phyloP scores from a whole-genome alignment of 1,140 invertebrate species.

The Leptinotarsa lineolata region DNA sequence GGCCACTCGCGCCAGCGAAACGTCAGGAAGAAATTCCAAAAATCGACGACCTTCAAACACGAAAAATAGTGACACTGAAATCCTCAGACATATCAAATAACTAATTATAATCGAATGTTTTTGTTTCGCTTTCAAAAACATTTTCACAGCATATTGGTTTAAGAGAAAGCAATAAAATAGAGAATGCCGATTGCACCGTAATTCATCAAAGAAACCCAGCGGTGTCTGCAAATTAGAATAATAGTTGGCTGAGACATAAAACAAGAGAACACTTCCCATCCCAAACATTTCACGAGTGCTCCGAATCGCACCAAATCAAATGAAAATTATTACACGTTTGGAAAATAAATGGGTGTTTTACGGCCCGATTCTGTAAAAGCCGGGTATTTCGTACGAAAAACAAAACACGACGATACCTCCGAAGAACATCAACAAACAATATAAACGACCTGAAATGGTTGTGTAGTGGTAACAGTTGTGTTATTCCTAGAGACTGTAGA shows the following conservation, averaged over 20 bases:
- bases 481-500: constrained; percentile 42
- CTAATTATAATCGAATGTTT: no score
- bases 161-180: neutral
- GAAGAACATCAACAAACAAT: constrained; percentile 37
- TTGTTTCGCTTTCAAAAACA: no score
- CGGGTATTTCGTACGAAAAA: constrained; percentile 27
- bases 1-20: no score
- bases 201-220: no score
- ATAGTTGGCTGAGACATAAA: neutral
- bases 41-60: no score
- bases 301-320: constrained; percentile 11
- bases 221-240: neutral
- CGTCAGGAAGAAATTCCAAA: no score
- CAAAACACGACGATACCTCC: constrained; percentile 27
- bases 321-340: constrained; percentile 34
- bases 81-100: no score
- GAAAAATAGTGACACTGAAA: no score
- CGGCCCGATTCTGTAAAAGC: constrained; percentile 31
- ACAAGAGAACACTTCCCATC: neutral
- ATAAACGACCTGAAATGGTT: constrained; percentile 35
- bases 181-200: neutral
- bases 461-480: constrained; percentile 41
- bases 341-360: constrained; percentile 34
- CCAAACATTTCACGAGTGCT: neutral
- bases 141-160: neutral